Evolutionary conservation across 2,113 vertebrate genomes (phyloP), one percentile per base, ranked within the genome.

Genomic region (Anser cygnoides): DNA sequence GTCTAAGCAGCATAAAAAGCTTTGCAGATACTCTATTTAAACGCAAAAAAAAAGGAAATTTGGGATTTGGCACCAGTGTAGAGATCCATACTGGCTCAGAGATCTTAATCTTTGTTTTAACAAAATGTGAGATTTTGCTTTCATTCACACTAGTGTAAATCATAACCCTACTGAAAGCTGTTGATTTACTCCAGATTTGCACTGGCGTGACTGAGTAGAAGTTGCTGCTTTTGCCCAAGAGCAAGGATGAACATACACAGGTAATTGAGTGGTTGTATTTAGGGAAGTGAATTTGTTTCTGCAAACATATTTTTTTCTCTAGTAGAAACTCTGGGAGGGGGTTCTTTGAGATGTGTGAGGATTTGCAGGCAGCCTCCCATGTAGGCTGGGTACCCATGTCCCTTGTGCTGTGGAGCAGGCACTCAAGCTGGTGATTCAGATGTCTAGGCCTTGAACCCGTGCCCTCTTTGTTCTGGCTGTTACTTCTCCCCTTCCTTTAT

Each of bases 391-490:
- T 87, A 58, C 54, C 18, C 1, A 54, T 26, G 75, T 59, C 68
- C 14, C 55, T 87, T 59, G 3, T 39, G 23, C 28, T 41, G 5
- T n/a, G 63, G 77, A 85, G 41, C 78, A 72, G 66, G 21, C 1
- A 31, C 80, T 33, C 14, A 37, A 44, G 29, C 0, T 31, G 18
- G 10, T 82, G 93, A 83, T 58, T 85, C 1, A 7, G 33, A 39
- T 77, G 31, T 62, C 44, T 85, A 37, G 46, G 37, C 41, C 26
- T 59, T 86, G 77, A 71, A 71, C 33, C 20, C 1, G 17, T 8
- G 93, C 79, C 57, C 33, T 92, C 49, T 95, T 93, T 83, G 73
- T 92, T 80, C 63, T 74, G 70, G 31, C 75, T 91, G 81, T 70
- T 41, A 1, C 55, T 80, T 83, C 84, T 43, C 1, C 39, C 67